Evolutionary conservation across 2,797 vertebrate species (phyloP).

Genomic region (Cryptoprocta ferox): DNA sequence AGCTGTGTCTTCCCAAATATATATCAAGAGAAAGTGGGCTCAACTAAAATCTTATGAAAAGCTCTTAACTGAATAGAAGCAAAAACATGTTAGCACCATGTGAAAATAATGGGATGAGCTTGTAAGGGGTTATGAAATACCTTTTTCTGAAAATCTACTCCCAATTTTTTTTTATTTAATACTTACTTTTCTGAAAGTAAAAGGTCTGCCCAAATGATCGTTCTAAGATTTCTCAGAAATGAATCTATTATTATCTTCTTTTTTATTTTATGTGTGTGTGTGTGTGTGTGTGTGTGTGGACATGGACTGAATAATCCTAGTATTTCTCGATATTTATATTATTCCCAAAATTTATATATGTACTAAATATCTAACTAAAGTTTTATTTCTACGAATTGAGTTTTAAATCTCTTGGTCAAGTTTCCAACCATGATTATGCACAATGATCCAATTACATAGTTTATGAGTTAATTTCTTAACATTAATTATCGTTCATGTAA

Average conservation of each 20-base stretch:
- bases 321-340: slow-evolving; percentile 22
- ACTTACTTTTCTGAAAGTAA: slow-evolving; percentile 32
- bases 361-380: slow-evolving; percentile 43
- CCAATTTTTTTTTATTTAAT: not conserved
- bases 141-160: not conserved
- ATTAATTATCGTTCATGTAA: slow-evolving; percentile 83
- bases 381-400: slow-evolving; percentile 53
- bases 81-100: not conserved
- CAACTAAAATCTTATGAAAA: not conserved
- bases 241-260: not conserved
- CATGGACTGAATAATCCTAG: not conserved
- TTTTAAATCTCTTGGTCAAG: slow-evolving; percentile 58
- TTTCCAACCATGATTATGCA: slow-evolving; percentile 44
- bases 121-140: not conserved
- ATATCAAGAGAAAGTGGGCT: slow-evolving; percentile 19
- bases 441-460: slow-evolving; percentile 60
- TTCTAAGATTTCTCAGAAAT: not conserved
- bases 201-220: not conserved
- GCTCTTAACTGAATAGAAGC: not conserved
- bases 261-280: not conserved
- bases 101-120: not conserved
- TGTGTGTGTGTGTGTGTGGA: not conserved
- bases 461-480: slow-evolving; percentile 77
- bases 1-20: not conserved
- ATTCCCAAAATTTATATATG: slow-evolving; percentile 1